Percentiles rank a stretch among this genome's conserved stretches.
Evolutionary conservation across 2,888 invertebrate species (phyloP).

Genomic region (Heliconius ethilla): DNA sequence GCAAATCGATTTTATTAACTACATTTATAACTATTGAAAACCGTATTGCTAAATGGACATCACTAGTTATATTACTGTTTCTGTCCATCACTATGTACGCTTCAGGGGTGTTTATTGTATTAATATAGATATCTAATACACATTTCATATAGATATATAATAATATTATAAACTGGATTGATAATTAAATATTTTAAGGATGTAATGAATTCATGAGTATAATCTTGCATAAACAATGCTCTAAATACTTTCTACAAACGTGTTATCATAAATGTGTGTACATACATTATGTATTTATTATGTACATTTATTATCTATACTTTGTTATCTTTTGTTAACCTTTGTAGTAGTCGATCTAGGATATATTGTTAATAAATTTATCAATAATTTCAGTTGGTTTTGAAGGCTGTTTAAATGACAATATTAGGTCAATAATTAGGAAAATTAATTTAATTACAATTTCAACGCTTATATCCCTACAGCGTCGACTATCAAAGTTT

Average conservation of each 20-base stretch:
- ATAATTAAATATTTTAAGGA: not conserved
- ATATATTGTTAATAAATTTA: constrained; percentile 13
- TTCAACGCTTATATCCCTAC: not conserved
- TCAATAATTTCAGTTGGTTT: not conserved
- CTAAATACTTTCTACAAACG: constrained; percentile 9
- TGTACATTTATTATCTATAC: constrained; percentile 1
- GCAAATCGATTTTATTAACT: constrained; percentile 33
- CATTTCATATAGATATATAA: not conserved
- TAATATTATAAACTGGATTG: not conserved
- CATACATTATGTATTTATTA: not conserved
- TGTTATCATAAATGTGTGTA: constrained; percentile 11
- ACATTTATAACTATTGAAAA: not conserved
- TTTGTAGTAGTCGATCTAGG: constrained; percentile 14
- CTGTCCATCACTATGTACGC: not conserved
- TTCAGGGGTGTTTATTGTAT: not conserved
- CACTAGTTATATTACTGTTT: not conserved
- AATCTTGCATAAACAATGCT: not conserved
- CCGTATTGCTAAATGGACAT: not conserved
- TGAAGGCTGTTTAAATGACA: not conserved
- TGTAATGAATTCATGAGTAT: not conserved
- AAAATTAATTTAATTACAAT: not conserved
- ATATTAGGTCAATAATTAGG: not conserved
- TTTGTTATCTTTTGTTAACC: constrained; percentile 19
- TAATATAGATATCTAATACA: not conserved
- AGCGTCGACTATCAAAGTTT: not conserved